Evolutionary conservation across 1,140 invertebrate genomes (phyloP).

Genomic region (Sinella curviseta): DNA sequence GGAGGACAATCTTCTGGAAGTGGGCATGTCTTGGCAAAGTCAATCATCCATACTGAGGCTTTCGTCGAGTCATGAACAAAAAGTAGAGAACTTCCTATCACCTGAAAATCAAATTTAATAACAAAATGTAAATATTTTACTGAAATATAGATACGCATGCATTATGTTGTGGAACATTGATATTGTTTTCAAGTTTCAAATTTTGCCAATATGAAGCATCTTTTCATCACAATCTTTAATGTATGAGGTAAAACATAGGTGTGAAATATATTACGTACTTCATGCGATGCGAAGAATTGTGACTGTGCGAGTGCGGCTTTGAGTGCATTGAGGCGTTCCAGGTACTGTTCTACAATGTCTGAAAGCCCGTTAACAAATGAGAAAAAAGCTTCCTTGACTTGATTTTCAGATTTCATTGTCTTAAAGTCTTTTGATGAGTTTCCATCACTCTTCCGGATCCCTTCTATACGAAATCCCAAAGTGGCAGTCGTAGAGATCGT

Average conservation of each 20-base stretch:
- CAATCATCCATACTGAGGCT: slow-evolving; percentile 94
- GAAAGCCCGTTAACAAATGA: slow-evolving; percentile 80
- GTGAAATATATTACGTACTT: slow-evolving; percentile 66
- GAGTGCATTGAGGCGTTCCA: slow-evolving; percentile 80
- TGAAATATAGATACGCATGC: background rate
- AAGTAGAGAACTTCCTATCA: slow-evolving; percentile 94
- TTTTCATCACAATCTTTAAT: too few species aligned
- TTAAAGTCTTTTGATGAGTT: slow-evolving; percentile 93
- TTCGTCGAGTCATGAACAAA: slow-evolving; percentile 90
- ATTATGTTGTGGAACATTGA: too few species aligned
- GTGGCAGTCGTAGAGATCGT: slow-evolving; percentile 94
- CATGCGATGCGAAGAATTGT: slow-evolving; percentile 84
- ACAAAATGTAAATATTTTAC: slow-evolving; percentile 23
- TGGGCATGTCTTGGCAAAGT: slow-evolving; percentile 92
- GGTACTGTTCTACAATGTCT: slow-evolving; percentile 74
- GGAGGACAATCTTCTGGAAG: slow-evolving; percentile 69
- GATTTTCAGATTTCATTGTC: slow-evolving; percentile 81
- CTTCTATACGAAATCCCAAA: slow-evolving; percentile 94
- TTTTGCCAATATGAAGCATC: too few species aligned
- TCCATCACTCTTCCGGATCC: slow-evolving; percentile 77
- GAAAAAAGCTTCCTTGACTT: slow-evolving; percentile 76
- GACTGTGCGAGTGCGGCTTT: slow-evolving; percentile 76
- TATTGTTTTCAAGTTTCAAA: too few species aligned
- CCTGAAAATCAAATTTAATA: slow-evolving; percentile 58
- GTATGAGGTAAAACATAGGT: too few species aligned